Conservation (phyloP, 2,797 vertebrate species). For the Hypotaenidia philippensis region DNA sequence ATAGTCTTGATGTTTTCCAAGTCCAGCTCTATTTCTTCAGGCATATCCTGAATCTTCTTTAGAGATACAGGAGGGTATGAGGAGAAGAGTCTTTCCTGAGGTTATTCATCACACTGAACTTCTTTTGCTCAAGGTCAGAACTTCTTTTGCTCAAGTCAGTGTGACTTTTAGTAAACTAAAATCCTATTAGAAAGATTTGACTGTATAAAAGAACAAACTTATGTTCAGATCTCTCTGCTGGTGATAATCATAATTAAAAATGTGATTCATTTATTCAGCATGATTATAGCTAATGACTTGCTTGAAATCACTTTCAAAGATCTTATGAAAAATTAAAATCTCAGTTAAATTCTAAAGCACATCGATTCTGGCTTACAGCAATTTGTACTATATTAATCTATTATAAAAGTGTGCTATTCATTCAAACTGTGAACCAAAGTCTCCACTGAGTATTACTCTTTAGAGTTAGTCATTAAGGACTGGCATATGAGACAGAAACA, state of each 20-base stretch:
- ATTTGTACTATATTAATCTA: not conserved
- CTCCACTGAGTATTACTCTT: not conserved
- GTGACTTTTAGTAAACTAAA: not conserved
- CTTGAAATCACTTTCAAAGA: not conserved
- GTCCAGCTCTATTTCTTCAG: not conserved
- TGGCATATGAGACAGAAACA: not conserved
- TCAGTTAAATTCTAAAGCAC: not conserved
- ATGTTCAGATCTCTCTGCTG: not conserved
- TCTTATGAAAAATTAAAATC: not conserved
- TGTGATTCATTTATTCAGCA: not conserved
- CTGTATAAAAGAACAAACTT: not conserved
- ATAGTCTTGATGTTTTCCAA: not conserved
- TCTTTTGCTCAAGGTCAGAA: not conserved
- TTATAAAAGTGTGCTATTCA: not conserved
- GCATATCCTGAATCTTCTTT: not conserved
- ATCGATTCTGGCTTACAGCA: not conserved
- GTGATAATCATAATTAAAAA: not conserved
- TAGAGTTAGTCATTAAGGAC: not conserved
- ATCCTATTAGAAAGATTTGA: not conserved
- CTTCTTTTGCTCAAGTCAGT: not conserved
- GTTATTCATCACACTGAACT: not conserved
- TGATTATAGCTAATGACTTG: not conserved
- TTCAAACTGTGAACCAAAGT: not conserved
- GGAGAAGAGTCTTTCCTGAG: not conserved
- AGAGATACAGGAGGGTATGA: not conserved